Evolutionary conservation across 2,888 invertebrate genomes (phyloP).

Genomic region (Mycogona germanica): DNA sequence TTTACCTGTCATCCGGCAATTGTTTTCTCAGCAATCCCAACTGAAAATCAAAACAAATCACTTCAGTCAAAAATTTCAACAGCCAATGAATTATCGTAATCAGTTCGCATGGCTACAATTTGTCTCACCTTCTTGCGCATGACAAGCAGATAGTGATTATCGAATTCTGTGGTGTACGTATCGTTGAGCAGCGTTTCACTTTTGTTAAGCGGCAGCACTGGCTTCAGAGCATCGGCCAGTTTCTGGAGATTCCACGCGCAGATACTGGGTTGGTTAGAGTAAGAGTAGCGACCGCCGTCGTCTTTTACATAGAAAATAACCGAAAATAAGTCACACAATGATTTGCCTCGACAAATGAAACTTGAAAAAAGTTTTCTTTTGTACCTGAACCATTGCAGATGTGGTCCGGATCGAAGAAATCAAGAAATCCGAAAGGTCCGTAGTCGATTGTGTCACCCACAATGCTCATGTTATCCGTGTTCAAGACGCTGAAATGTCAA

Average conservation of each 20-base stretch:
- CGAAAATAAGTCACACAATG: neutral
- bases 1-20: slow-evolving; percentile 29
- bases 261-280: slow-evolving; percentile 48
- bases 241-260: slow-evolving; percentile 51
- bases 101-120: neutral
- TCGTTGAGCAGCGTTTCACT: slow-evolving; percentile 29
- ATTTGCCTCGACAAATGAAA: no score
- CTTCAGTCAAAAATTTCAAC: neutral
- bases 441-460: slow-evolving; percentile 52
- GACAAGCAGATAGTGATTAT: slow-evolving; percentile 29
- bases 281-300: slow-evolving; percentile 46
- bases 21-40: slow-evolving; percentile 28
- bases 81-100: neutral
- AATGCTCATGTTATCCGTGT: slow-evolving; percentile 51
- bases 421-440: slow-evolving; percentile 54
- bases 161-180: slow-evolving; percentile 32
- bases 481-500: slow-evolving; percentile 34
- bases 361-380: neutral
- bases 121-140: slow-evolving; percentile 44
- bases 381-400: slow-evolving; percentile 49
- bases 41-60: slow-evolving; percentile 24
- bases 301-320: slow-evolving; percentile 30
- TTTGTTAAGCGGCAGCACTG: slow-evolving; percentile 31
- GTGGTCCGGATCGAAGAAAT: slow-evolving; percentile 47
- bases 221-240: slow-evolving; percentile 45